These are phyloP conservation scores for Microplitis demolitor DNA, from an alignment of 1,140 invertebrate species.

Conservation along the genomic window DNA sequence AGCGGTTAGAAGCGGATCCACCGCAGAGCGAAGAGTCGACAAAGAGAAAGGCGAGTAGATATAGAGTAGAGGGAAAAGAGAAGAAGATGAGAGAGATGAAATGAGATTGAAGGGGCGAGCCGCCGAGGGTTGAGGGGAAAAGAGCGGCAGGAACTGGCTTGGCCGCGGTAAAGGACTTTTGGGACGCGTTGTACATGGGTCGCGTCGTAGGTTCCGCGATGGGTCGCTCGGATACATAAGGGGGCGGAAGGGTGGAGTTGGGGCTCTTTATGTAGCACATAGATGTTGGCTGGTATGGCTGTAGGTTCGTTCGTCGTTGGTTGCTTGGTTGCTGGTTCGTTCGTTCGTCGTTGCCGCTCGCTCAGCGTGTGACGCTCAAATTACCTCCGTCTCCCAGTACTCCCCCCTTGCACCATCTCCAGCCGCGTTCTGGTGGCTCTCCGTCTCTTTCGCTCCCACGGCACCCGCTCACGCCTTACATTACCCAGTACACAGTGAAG, in stretches of 20 bases:
- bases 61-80: too few relatives aligned
- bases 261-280: conserved; percentile 59
- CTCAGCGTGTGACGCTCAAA: conserved; percentile 61
- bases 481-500: not conserved
- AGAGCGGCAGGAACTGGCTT: not conserved
- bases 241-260: conserved; percentile 1
- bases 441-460: conserved; percentile 22
- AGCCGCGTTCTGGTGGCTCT: conserved; percentile 16
- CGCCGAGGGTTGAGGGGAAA: not conserved
- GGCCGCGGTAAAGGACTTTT: conserved; percentile 31
- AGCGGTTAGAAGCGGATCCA: too few relatives aligned
- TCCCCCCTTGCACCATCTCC: not conserved
- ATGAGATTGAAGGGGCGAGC: not conserved
- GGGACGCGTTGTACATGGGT: conserved; percentile 34
- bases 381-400: conserved; percentile 39
- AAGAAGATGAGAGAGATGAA: too few relatives aligned
- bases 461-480: conserved; percentile 26
- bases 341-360: conserved; percentile 48
- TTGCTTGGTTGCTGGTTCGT: conserved; percentile 17
- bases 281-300: conserved; percentile 47
- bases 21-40: not conserved
- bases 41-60: not conserved
- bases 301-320: too few relatives aligned
- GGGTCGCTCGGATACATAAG: conserved; percentile 34
- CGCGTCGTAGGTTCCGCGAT: conserved; percentile 30